These are phyloP conservation scores for Neodon shergylaensis DNA, from an alignment of 2,113 vertebrate genomes.

Conservation along the genomic window DNA sequence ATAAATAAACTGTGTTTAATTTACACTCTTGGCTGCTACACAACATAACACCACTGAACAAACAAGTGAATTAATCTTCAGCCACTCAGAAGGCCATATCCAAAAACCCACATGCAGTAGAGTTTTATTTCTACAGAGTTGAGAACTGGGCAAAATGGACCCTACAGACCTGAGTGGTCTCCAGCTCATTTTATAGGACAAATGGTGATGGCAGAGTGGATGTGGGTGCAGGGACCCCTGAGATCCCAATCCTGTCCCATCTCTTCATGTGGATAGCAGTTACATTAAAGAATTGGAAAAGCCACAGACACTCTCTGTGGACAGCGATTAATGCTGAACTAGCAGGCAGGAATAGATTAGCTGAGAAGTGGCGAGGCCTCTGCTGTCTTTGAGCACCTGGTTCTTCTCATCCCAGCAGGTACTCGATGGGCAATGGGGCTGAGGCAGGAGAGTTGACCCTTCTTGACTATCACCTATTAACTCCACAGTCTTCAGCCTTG, in stretches of 20 bases:
- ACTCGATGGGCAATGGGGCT: neutral
- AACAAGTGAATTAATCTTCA: constrained; percentile 2
- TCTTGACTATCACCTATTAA: neutral
- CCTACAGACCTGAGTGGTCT: neutral
- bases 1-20: neutral
- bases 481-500: neutral
- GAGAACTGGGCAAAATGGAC: neutral
- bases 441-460: neutral
- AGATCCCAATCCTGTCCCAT: neutral
- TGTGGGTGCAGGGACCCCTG: neutral
- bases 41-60: neutral
- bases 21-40: neutral
- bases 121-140: neutral
- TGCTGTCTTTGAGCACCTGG: neutral
- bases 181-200: neutral
- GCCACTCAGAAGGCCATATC: neutral
- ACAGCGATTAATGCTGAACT: neutral
- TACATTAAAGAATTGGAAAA: neutral
- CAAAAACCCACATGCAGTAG: neutral
- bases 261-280: neutral
- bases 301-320: neutral
- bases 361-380: constrained; percentile 4
- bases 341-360: neutral
- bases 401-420: neutral
- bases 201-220: neutral